Base-by-base conservation (phyloP, 2,113 vertebrate species). In the Dendropsophus ebraccatus region DNA sequence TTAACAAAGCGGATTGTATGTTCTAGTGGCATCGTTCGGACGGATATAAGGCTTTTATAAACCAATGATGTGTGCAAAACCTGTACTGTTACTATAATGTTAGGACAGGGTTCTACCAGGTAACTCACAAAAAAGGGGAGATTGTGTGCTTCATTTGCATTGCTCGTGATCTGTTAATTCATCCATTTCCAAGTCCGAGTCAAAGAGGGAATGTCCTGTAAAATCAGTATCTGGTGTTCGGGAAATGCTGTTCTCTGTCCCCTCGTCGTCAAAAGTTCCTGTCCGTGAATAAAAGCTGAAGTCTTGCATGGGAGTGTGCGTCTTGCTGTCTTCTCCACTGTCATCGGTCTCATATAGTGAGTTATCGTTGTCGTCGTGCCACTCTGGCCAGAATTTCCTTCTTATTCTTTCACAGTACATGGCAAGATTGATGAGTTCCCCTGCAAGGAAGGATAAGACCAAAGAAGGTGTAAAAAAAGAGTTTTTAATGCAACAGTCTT, bases 341-440 rank as follows among this genome's bases (percentile, higher is more conserved):
- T 96, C 96, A 14, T 97, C 96, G 0, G 95, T 94, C 73, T 95
- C 95, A 0, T 95, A 98, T 62, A 94, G 91, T 65, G 96, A 94
- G 88, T 97, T 96, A 87, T 98, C 96, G 17, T 95, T 94, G 16
- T 97, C 96, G 0, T 96, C 94, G 25, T 96, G 96, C 98, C 98
- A 99, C 89, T 99, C 97, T 0, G 97, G 98, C 97, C 97, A 99
- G 90, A 99, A 99, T 92, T 92, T 96, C 90, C 96, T 94, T 85
- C 97, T 92, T 92, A 99, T 98, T 87, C 97, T 95, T 91, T 99
- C 98, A 58, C 97, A 99, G 91, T 99, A 99, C 96, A 98, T 97
- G 86, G 97, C 96, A 25, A 99, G 94, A 89, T 99, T 99, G 90
- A 98, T 97, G 60, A 99, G 93, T 90, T 99, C 97, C 86, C 97